phyloP scores from a whole-genome alignment of 1,140 invertebrate species.

The Drosophila neocordata region DNA sequence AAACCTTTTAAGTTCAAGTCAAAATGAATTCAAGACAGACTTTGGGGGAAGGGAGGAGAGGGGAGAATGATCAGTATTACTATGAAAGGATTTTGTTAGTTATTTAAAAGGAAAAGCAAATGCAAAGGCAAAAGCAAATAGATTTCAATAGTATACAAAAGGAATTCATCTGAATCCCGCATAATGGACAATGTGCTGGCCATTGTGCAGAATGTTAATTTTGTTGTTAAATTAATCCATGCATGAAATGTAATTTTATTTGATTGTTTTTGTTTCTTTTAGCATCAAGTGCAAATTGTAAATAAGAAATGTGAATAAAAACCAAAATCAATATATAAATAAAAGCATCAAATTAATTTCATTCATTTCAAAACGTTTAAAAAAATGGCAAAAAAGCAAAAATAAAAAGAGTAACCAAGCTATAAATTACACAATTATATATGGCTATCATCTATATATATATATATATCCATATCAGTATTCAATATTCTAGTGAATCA shows the following conservation, averaged over 20 bases:
- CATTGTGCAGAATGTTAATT: neutral
- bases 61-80: neutral
- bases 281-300: constrained; percentile 22
- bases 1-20: constrained; percentile 28
- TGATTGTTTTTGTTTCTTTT: neutral
- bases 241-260: constrained; percentile 7
- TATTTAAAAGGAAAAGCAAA: constrained; percentile 17
- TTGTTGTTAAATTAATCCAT: constrained; percentile 2
- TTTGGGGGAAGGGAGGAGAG: neutral
- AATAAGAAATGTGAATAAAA: constrained; percentile 25
- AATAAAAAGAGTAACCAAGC: neutral
- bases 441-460: too few relatives aligned
- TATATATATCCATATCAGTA: too few relatives aligned
- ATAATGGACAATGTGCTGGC: constrained; percentile 45
- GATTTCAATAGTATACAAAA: constrained; percentile 20
- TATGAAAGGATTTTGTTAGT: constrained; percentile 32
- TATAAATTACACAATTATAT: neutral
- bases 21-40: too few relatives aligned
- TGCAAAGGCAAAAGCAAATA: constrained; percentile 29
- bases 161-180: constrained; percentile 7
- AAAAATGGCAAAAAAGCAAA: neutral
- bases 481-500: too few relatives aligned
- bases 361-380: constrained; percentile 20
- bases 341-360: constrained; percentile 13
- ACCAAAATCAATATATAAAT: constrained; percentile 6